Evolutionary conservation across 2,888 invertebrate genomes (phyloP), one percentile per base, ranked within the genome.

Genomic region (Baccha elongata): DNA sequence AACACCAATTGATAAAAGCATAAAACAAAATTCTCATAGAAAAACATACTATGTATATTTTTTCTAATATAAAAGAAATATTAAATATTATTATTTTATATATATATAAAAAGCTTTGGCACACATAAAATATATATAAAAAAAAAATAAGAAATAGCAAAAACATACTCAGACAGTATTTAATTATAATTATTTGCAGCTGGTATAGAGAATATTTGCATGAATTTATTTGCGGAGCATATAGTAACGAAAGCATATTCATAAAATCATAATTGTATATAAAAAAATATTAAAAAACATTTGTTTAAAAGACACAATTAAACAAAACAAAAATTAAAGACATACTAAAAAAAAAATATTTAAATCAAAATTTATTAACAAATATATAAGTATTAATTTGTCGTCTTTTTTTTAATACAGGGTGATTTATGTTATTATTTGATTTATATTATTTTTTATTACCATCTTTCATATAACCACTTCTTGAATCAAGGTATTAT

Each of bases 31-130:
- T 52, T 42, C 44, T 71, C 42, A 64, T 58, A 69, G 42, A 58
- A 69, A 29, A 52, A 71, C 65, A 52, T 71, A 60, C 52, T 60
- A 60, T 13, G 71, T 76, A 71, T 81, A 81, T 75, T 81, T 81
- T 81, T 81, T 75, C 69, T 81, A 65, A 81, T 15, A 68, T 55
- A 17, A n/a, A 1, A 69, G 48, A 65, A 10, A 58, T 7, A n/a
- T n/a, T n/a, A 35, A 53, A 58, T 23, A 48, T 13, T 52, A 8
- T 26, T 8, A n/a, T 72, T 69, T 71, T 75, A 37, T 76, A 62
- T 53, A 37, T 44, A 67, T 44, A 65, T 17, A 58, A 67, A 35
- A 68, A 80, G 80, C 74, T 71, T 81, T 75, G 71, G 75, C 80
- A 81, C 76, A 76, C n/a, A 11, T 7, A 23, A 10, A 13, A 44